Percentiles rank a stretch among this genome's conserved stretches.
Evolutionary conservation across 2,113 vertebrate species (phyloP).

Genomic region (Leucopsar rothschildi): DNA sequence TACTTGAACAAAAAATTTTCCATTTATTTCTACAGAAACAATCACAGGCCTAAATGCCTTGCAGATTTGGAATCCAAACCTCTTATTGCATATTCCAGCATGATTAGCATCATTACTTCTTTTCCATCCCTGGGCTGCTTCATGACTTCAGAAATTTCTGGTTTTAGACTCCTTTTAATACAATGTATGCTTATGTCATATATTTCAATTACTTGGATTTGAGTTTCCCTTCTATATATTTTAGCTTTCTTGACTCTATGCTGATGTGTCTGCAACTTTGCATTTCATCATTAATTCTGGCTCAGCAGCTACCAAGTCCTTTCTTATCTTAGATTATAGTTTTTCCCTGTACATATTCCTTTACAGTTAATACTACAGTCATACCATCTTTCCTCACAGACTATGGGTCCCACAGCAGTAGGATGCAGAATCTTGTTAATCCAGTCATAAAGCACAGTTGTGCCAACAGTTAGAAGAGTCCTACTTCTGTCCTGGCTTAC

Average conservation of each 20-base stretch:
- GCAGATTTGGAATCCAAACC: background rate
- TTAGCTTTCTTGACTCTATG: background rate
- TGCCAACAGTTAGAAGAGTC: background rate
- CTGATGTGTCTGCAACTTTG: background rate
- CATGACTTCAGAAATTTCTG: background rate
- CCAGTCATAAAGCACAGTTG: background rate
- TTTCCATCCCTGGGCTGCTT: background rate
- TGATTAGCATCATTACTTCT: background rate
- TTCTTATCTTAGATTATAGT: background rate
- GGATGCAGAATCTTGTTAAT: background rate
- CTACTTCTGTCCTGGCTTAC: background rate
- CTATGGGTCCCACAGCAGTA: background rate
- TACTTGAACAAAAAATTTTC: background rate
- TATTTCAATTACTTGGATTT: background rate
- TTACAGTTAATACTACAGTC: background rate
- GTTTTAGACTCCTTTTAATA: background rate
- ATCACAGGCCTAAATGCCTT: background rate
- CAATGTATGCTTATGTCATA: background rate
- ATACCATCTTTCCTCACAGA: background rate
- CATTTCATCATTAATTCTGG: background rate
- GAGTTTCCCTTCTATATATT: background rate
- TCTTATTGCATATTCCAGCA: background rate
- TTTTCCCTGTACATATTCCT: background rate
- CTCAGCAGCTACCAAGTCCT: background rate
- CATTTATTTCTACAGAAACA: background rate